A percentile compares a stretch with the other conserved stretches of the same genome.
Conservation (phyloP, 2,113 vertebrate genomes). For the Nycticorax nycticorax region DNA sequence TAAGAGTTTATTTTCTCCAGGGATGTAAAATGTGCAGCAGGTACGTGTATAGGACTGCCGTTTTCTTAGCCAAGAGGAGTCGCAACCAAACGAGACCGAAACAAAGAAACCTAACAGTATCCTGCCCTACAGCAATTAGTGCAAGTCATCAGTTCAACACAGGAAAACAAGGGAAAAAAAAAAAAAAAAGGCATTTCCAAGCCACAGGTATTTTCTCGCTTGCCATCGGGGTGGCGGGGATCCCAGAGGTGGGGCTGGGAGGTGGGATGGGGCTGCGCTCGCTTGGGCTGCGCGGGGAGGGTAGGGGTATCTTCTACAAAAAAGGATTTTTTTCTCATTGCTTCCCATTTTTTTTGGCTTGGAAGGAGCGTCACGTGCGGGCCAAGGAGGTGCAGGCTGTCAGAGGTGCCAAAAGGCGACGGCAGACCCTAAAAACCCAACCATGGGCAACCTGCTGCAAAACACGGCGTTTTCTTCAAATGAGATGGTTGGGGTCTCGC, state of each 20-base stretch:
- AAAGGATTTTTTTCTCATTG: neutral
- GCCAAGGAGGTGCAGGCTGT: neutral
- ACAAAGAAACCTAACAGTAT: slow-evolving; percentile 31
- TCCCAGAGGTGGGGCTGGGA: neutral
- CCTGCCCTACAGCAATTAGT: slow-evolving; percentile 57
- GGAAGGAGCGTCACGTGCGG: neutral
- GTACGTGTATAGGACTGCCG: slow-evolving; percentile 6
- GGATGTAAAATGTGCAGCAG: slow-evolving; percentile 61
- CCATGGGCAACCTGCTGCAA: neutral
- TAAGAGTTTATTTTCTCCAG: slow-evolving; percentile 65
- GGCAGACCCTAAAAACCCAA: neutral
- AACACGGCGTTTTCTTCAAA: neutral
- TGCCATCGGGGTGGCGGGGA: fast-evolving
- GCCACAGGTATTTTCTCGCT: slow-evolving; percentile 32
- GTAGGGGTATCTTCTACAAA: neutral
- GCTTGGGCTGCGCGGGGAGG: fast-evolving
- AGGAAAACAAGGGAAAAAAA: neutral
- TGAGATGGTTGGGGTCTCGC: fast-evolving
- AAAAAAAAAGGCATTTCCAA: slow-evolving; percentile 3
- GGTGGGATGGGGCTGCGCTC: neutral
- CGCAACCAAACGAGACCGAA: slow-evolving; percentile 4
- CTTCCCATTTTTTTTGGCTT: neutral
- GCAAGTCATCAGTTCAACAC: slow-evolving; percentile 56
- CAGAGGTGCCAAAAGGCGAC: neutral
- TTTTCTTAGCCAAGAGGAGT: slow-evolving; percentile 26